These are phyloP conservation scores for Amphiura filiformis DNA, from an alignment of 35 echinoderm and acorn worm species.

Conservation along the genomic window DNA sequence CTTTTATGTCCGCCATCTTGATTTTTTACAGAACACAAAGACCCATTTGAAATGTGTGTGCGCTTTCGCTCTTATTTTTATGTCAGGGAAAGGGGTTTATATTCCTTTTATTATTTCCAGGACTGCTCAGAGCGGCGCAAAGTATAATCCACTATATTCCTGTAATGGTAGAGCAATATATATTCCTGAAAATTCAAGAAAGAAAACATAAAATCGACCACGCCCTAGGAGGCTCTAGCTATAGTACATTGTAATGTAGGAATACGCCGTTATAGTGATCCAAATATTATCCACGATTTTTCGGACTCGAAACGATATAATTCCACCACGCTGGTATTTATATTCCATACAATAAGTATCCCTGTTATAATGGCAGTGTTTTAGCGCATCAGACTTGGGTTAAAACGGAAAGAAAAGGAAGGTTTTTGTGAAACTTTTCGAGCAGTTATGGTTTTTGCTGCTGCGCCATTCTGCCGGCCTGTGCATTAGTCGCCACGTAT, in stretches of 20 bases:
- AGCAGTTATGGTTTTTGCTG: background rate
- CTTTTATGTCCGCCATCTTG: background rate
- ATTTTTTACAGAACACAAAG: background rate
- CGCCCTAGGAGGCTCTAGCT: background rate
- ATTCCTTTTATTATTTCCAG: slow-evolving; percentile 11
- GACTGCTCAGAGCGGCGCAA: slow-evolving; percentile 7
- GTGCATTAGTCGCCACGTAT: background rate
- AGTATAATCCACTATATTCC: slow-evolving; percentile 8
- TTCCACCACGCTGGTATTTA: background rate
- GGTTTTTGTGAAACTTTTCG: background rate
- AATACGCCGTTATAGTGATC: background rate
- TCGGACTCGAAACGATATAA: background rate
- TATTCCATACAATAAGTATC: background rate
- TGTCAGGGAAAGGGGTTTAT: background rate
- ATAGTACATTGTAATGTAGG: background rate
- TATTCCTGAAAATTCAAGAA: background rate
- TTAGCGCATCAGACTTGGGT: background rate
- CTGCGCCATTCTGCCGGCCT: background rate
- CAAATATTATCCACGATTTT: background rate
- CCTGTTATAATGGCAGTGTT: background rate
- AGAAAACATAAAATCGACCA: background rate
- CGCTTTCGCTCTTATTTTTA: background rate
- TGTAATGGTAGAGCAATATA: background rate
- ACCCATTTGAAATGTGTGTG: background rate
- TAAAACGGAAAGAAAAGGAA: background rate